These are phyloP conservation scores for Paralichthys olivaceus DNA, from an alignment of 2,113 vertebrate genomes.

Conservation along the genomic window DNA sequence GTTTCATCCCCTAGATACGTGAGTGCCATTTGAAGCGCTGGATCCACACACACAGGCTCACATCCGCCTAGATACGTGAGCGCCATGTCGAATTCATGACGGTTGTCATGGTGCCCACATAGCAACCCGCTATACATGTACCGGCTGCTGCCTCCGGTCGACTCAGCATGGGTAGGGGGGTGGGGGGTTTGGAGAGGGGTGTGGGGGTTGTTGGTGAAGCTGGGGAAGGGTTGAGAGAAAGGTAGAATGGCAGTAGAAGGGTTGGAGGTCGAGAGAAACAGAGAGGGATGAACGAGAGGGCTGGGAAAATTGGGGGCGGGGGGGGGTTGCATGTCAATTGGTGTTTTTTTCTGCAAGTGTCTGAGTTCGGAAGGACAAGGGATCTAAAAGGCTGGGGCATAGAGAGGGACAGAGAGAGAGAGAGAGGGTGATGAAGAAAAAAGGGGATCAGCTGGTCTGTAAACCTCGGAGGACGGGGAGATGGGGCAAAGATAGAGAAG, in stretches of 20 bases:
- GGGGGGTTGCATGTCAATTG: slow-evolving; percentile 35
- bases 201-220: not conserved
- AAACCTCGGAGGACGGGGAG: slow-evolving; percentile 43
- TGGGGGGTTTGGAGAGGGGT: not conserved
- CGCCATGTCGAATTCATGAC: slow-evolving; percentile 78
- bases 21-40: slow-evolving; percentile 71
- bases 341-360: not conserved
- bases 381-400: slow-evolving; percentile 30
- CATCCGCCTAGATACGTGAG: slow-evolving; percentile 80
- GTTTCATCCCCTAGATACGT: slow-evolving; percentile 67
- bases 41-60: slow-evolving; percentile 69
- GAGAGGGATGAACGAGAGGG: slow-evolving; percentile 11
- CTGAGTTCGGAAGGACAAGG: slow-evolving; percentile 22
- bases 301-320: slow-evolving; percentile 44
- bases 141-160: slow-evolving; percentile 68
- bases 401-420: slow-evolving; percentile 11
- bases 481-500: slow-evolving; percentile 36
- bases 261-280: slow-evolving; percentile 45
- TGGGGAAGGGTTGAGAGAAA: slow-evolving; percentile 35
- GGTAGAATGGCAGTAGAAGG: slow-evolving; percentile 34
- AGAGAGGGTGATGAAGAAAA: slow-evolving; percentile 38
- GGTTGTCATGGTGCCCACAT: slow-evolving; percentile 83
- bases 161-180: slow-evolving; percentile 32
- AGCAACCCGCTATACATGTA: slow-evolving; percentile 79
- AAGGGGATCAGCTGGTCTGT: slow-evolving; percentile 64